These are phyloP conservation scores for Alethe diademata DNA, from an alignment of 2,113 vertebrate genomes.

Conservation along the genomic window DNA sequence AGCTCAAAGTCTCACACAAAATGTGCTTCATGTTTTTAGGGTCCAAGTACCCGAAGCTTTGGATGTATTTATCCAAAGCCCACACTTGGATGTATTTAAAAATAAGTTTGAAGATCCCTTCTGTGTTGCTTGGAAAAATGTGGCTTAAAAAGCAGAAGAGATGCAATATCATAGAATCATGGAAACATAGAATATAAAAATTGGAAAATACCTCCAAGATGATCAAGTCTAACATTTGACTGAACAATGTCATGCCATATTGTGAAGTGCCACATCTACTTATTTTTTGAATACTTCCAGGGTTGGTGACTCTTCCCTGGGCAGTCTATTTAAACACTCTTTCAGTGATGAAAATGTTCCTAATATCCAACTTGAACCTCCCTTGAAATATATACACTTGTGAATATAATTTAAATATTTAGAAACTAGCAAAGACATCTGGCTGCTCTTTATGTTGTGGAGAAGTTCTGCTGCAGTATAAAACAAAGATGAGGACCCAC, in stretches of 20 bases:
- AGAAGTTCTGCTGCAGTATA: not conserved
- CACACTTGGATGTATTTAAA: not conserved
- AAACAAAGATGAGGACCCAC: not conserved
- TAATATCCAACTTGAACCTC: not conserved
- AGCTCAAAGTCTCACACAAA: not conserved
- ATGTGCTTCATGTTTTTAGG: not conserved
- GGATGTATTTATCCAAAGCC: not conserved
- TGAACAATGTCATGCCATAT: not conserved
- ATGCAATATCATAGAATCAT: not conserved
- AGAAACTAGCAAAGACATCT: not conserved
- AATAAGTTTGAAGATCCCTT: not conserved
- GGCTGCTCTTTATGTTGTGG: not conserved
- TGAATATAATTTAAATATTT: not conserved
- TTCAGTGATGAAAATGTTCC: not conserved
- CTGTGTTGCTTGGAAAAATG: not conserved
- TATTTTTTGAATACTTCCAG: not conserved
- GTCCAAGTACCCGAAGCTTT: not conserved
- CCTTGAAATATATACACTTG: not conserved
- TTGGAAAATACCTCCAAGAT: not conserved
- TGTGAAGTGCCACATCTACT: not conserved
- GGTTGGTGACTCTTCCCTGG: not conserved
- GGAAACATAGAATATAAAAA: not conserved
- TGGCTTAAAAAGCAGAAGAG: not conserved
- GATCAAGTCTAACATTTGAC: not conserved
- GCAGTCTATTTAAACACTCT: not conserved